phyloP scores from a whole-genome alignment of 2,113 vertebrate genomes.

The Rhynchomys soricoides region DNA sequence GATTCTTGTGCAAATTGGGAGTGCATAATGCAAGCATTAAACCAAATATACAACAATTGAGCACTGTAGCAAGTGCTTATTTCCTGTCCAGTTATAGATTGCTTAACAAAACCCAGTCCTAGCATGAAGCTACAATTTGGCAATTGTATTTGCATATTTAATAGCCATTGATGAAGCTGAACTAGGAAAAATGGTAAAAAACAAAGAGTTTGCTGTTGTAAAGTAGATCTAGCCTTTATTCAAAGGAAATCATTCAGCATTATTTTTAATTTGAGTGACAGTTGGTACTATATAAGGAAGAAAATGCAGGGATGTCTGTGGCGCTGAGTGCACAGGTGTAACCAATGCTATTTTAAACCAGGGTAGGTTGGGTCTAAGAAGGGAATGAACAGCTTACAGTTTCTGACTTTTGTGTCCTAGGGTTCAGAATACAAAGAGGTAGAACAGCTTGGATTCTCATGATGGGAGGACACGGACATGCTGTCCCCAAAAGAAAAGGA shows the following conservation, averaged over 20 bases:
- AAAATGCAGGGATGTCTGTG: not conserved
- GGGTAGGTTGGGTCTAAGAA: not conserved
- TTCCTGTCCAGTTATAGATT: not conserved
- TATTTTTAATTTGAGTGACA: not conserved
- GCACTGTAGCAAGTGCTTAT: not conserved
- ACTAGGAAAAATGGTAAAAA: not conserved
- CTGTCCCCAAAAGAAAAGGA: not conserved
- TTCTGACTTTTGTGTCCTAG: not conserved
- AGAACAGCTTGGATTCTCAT: not conserved
- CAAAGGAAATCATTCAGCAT: not conserved
- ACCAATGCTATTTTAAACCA: constrained; percentile 10
- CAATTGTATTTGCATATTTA: not conserved
- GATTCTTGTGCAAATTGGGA: no score
- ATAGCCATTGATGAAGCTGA: constrained; percentile 37
- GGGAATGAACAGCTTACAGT: not conserved
- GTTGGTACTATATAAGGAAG: not conserved
- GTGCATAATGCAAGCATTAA: no score
- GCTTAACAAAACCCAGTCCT: not conserved
- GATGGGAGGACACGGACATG: not conserved
- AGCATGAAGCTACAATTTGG: not conserved
- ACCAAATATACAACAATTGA: not conserved
- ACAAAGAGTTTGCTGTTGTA: not conserved
- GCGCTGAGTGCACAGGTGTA: not conserved
- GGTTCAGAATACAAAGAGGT: not conserved
- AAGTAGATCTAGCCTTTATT: not conserved